Conservation (phyloP, 2,888 invertebrate species). For the Monopis laevigella region DNA sequence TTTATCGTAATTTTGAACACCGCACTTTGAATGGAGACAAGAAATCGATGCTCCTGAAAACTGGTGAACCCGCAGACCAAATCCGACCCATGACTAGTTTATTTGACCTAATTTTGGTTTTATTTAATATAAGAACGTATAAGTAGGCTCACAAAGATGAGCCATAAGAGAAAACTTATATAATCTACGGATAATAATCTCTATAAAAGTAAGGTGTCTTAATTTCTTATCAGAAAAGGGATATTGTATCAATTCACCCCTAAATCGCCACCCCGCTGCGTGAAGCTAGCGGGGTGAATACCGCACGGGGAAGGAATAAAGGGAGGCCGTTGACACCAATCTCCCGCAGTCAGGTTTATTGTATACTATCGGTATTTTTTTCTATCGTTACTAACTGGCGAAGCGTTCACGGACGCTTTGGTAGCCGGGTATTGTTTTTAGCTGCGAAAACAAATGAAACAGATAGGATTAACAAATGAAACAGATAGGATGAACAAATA, state of each 20-base stretch:
- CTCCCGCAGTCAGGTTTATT: slow-evolving; percentile 51
- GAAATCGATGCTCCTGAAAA: too few relatives aligned
- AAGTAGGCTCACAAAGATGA: too few relatives aligned
- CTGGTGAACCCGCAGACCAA: too few relatives aligned
- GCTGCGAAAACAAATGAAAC: slow-evolving; percentile 5
- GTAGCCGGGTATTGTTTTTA: slow-evolving; percentile 4
- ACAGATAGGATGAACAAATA: too few relatives aligned
- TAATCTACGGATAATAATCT: not conserved
- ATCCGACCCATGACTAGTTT: too few relatives aligned
- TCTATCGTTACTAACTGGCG: slow-evolving; percentile 26
- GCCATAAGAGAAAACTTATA: not conserved
- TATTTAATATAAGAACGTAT: too few relatives aligned
- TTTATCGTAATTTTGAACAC: too few relatives aligned
- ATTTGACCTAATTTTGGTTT: too few relatives aligned
- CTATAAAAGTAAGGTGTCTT: slow-evolving; percentile 27
- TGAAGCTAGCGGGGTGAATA: slow-evolving; percentile 24
- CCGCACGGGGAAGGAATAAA: slow-evolving; percentile 27
- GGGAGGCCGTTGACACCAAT: slow-evolving; percentile 62
- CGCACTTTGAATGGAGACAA: too few relatives aligned
- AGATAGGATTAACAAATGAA: too few relatives aligned
- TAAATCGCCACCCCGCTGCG: slow-evolving; percentile 46
- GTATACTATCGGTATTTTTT: slow-evolving; percentile 52
- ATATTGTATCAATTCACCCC: slow-evolving; percentile 47
- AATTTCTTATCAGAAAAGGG: slow-evolving; percentile 47
- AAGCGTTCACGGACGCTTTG: not conserved